phyloP scores from a whole-genome alignment of 2,113 vertebrate species.

The Sphyrna mokarran region DNA sequence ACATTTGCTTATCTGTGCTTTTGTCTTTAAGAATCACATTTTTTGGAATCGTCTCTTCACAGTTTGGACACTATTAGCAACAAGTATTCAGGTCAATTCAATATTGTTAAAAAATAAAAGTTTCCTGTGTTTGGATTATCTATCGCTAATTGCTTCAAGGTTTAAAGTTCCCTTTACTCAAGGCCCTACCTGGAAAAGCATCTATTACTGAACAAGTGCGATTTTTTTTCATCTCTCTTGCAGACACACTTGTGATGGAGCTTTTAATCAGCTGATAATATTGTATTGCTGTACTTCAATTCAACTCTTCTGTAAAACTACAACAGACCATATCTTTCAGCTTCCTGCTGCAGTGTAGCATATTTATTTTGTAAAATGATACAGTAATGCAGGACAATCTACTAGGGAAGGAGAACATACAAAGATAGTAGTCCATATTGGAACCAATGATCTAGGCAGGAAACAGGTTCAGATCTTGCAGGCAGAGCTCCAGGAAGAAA shows the following conservation, averaged over 20 bases:
- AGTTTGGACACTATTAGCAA: not conserved
- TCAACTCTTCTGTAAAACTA: not conserved
- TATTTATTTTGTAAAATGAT: not conserved
- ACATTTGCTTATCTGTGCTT: not conserved
- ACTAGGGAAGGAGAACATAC: not conserved
- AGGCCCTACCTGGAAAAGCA: not conserved
- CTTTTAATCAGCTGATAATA: not conserved
- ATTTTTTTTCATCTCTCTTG: not conserved
- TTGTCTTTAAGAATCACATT: not conserved
- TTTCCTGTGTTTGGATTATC: not conserved
- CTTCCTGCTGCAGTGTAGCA: not conserved
- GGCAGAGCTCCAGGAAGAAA: not conserved
- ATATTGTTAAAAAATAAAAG: not conserved
- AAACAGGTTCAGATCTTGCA: not conserved
- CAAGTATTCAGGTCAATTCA: not conserved
- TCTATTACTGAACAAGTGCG: not conserved
- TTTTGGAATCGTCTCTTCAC: not conserved
- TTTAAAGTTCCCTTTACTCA: not conserved
- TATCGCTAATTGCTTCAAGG: not conserved
- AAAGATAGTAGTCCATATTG: not conserved
- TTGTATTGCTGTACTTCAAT: not conserved
- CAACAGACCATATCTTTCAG: not conserved
- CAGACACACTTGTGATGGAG: not conserved
- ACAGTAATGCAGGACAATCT: not conserved
- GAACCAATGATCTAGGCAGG: not conserved